Conservation (phyloP, 2,113 vertebrate species). For the Protomyctophum bolini region DNA sequence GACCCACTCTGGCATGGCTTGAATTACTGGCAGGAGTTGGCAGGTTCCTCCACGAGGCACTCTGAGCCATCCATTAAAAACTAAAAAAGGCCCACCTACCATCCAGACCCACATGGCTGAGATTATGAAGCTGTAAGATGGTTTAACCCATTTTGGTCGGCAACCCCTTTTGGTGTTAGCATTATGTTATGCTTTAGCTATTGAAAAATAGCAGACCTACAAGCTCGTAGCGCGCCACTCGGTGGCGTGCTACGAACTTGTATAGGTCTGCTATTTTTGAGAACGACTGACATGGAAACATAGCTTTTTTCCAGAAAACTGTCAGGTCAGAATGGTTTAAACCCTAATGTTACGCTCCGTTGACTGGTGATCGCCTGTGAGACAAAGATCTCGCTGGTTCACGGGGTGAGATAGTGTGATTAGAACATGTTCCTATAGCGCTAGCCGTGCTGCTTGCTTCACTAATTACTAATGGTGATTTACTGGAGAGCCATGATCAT, state of each 20-base stretch:
- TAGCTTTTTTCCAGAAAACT: no score
- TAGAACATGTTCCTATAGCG: constrained; percentile 34
- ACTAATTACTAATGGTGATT: constrained; percentile 75
- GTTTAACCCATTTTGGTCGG: no score
- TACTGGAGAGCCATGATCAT: constrained; percentile 64
- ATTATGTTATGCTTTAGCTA: no score
- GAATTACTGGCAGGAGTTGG: constrained; percentile 61
- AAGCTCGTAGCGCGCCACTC: no score
- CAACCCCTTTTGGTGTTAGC: no score
- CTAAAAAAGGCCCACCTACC: constrained; percentile 16
- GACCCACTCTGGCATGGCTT: constrained; percentile 56
- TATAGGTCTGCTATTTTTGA: no score
- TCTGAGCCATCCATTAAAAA: constrained; percentile 35
- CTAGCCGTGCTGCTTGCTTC: constrained; percentile 41
- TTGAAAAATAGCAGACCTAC: no score
- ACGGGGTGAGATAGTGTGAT: constrained; percentile 47
- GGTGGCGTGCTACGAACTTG: no score
- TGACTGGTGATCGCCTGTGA: constrained; percentile 47
- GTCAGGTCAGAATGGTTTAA: constrained; percentile 41
- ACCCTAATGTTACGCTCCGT: constrained; percentile 39
- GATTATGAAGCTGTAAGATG: constrained; percentile 48
- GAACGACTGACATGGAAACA: no score
- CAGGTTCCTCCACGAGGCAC: constrained; percentile 56
- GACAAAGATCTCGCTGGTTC: constrained; percentile 37
- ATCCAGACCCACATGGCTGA: constrained; percentile 40